These are phyloP conservation scores for Caranx melampygus DNA, from an alignment of 2,113 vertebrate species.

Conservation along the genomic window DNA sequence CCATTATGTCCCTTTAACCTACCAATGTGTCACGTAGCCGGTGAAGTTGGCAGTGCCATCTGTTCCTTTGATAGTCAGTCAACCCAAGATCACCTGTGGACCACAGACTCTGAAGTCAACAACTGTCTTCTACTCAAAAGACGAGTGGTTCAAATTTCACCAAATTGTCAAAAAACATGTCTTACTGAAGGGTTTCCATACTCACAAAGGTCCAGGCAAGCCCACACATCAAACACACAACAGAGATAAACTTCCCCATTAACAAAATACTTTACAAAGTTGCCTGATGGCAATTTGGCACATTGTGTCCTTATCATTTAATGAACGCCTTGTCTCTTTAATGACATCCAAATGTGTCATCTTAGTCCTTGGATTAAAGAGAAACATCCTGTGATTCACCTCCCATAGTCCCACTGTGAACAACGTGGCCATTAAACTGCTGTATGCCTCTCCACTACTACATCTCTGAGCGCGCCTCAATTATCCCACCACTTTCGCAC, in stretches of 20 bases:
- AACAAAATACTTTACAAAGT: slow-evolving; percentile 1
- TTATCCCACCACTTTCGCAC: slow-evolving; percentile 77
- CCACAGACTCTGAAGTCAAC: slow-evolving; percentile 12
- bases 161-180: neutral
- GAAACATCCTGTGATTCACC: slow-evolving; percentile 70
- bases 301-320: slow-evolving; percentile 60
- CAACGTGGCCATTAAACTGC: slow-evolving; percentile 80
- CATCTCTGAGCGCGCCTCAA: slow-evolving; percentile 74
- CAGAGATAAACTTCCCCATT: neutral
- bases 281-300: slow-evolving; percentile 36
- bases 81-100: slow-evolving; percentile 26
- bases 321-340: slow-evolving; percentile 64
- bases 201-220: neutral
- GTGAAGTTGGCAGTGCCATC: slow-evolving; percentile 44
- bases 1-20: slow-evolving; percentile 49
- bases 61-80: slow-evolving; percentile 53
- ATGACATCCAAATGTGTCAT: slow-evolving; percentile 71
- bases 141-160: slow-evolving; percentile 16
- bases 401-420: slow-evolving; percentile 71
- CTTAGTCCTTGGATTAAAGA: slow-evolving; percentile 74
- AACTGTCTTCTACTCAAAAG: slow-evolving; percentile 23
- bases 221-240: neutral
- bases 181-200: neutral
- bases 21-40: slow-evolving; percentile 21
- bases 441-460: slow-evolving; percentile 63